Evolutionary conservation across 1,140 invertebrate species (phyloP).

Genomic region (Drosophila pseudoobscura): DNA sequence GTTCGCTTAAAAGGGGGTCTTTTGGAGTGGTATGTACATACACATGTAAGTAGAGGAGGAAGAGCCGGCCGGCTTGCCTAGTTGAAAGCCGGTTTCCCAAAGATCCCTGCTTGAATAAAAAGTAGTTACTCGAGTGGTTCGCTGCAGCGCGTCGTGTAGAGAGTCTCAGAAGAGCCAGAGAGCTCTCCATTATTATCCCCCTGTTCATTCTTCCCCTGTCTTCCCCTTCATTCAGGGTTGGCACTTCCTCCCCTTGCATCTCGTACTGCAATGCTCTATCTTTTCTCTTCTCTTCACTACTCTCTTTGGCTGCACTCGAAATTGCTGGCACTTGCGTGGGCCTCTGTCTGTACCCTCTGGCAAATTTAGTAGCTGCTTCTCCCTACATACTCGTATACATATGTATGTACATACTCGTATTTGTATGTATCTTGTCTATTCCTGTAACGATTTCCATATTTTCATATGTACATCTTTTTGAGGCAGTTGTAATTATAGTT

Average conservation of each 20-base stretch:
- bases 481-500: slow-evolving; percentile 40
- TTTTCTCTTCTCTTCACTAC: slow-evolving; percentile 1
- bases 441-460: slow-evolving; percentile 36
- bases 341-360: slow-evolving; percentile 13
- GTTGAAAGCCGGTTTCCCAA: slow-evolving; percentile 59
- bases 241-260: neutral
- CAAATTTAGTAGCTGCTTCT: slow-evolving; percentile 27
- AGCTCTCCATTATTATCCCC: slow-evolving; percentile 6
- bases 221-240: slow-evolving; percentile 5
- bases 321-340: slow-evolving; percentile 15
- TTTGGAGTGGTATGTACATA: slow-evolving; percentile 2
- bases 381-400: slow-evolving; percentile 4
- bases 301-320: slow-evolving; percentile 43
- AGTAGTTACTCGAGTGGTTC: slow-evolving; percentile 55
- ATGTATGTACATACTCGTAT: too few species aligned
- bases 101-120: slow-evolving; percentile 43
- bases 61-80: slow-evolving; percentile 47
- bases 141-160: slow-evolving; percentile 57
- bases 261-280: neutral
- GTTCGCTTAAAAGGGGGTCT: slow-evolving; percentile 15
- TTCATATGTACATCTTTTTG: slow-evolving; percentile 10
- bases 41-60: slow-evolving; percentile 3
- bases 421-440: slow-evolving; percentile 20
- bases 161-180: too few species aligned
- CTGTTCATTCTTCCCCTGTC: neutral